Evolutionary conservation across 2,888 invertebrate genomes (phyloP).

Genomic region (Ariolimax columbianus): DNA sequence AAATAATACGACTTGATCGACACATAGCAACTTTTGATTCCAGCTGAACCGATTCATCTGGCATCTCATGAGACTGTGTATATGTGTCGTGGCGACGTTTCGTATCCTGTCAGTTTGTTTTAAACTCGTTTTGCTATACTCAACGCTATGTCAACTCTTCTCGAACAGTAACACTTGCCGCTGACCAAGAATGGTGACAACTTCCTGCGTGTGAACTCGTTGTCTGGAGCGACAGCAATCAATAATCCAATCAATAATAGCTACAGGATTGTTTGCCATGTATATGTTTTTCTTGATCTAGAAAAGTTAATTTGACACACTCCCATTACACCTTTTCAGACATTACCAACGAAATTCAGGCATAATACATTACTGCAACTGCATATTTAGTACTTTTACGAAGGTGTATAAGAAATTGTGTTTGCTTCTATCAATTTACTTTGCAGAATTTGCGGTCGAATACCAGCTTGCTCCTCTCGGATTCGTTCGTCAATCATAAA

Average conservation of each 20-base stretch:
- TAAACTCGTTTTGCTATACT: constrained; percentile 33
- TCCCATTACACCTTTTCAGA: neutral
- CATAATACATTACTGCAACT: too few species aligned
- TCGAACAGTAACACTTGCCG: neutral
- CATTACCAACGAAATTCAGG: too few species aligned
- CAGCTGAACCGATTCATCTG: constrained; percentile 36
- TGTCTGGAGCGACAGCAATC: constrained; percentile 9
- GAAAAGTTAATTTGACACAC: neutral
- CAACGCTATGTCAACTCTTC: neutral
- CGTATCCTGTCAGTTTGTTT: constrained; percentile 46
- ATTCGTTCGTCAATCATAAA: too few species aligned
- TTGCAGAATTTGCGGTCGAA: too few species aligned
- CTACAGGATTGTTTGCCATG: too few species aligned
- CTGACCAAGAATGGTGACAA: neutral
- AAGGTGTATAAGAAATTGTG: too few species aligned
- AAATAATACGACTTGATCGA: too few species aligned
- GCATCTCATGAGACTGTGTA: neutral
- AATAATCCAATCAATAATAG: constrained; percentile 25
- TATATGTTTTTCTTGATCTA: neutral
- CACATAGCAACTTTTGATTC: constrained; percentile 4
- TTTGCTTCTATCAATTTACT: too few species aligned
- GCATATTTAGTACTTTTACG: too few species aligned
- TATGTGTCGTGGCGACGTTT: constrained; percentile 38
- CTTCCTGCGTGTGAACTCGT: constrained; percentile 13
- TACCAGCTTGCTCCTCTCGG: too few species aligned